phyloP scores from a whole-genome alignment of 2,797 vertebrate genomes.

The Takifugu rubripes region DNA sequence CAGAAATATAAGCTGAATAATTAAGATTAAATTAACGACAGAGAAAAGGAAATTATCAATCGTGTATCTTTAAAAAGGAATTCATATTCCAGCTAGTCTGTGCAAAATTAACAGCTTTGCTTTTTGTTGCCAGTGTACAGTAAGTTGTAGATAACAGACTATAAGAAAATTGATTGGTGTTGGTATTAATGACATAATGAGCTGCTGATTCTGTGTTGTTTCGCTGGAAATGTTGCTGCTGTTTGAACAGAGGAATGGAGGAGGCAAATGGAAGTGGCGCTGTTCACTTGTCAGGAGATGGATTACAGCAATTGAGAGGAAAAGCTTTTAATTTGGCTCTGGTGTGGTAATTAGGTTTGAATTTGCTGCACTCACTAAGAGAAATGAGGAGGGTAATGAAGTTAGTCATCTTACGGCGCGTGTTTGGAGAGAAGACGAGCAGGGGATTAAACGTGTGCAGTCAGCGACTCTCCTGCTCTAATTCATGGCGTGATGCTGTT shows the following conservation, averaged over 20 bases:
- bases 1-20: no score
- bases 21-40: no score
- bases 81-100: no score
- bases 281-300: constrained; percentile 74
- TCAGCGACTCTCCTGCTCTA: constrained; percentile 53
- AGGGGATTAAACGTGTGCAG: constrained; percentile 49
- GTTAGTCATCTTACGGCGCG: constrained; percentile 69
- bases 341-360: constrained; percentile 77
- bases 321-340: constrained; percentile 77
- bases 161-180: constrained; percentile 24
- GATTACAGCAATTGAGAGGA: constrained; percentile 72
- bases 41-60: no score
- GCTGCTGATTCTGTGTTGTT: constrained; percentile 36
- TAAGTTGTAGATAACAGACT: no score
- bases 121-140: no score
- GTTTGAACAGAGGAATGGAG: constrained; percentile 43
- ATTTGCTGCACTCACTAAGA: constrained; percentile 69
- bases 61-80: no score
- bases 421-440: constrained; percentile 44
- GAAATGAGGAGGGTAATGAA: constrained; percentile 71
- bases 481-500: constrained; percentile 75
- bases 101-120: no score
- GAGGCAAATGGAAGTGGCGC: constrained; percentile 41
- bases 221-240: constrained; percentile 35
- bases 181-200: constrained; percentile 43